Percentiles rank a stretch among this genome's conserved stretches.
These are phyloP conservation scores for Sicus ferrugineus DNA, from an alignment of 2,888 invertebrate species.

Conservation along the genomic window DNA sequence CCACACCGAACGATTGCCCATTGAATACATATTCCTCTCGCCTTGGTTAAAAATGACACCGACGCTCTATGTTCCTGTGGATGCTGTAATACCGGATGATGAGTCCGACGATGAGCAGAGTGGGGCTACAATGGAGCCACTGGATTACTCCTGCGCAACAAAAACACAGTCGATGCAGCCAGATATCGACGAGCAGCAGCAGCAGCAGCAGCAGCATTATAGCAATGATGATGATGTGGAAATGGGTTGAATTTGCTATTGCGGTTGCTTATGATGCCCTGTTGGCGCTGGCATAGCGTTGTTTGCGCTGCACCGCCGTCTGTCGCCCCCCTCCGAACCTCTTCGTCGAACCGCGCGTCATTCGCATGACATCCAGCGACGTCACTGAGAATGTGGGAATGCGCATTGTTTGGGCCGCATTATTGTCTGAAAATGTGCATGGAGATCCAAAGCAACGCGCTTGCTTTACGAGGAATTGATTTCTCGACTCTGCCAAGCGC, in stretches of 20 bases:
- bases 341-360: no score
- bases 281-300: neutral
- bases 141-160: conserved; percentile 50
- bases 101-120: conserved; percentile 42
- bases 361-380: neutral
- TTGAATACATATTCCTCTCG: conserved; percentile 54
- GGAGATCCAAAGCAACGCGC: no score
- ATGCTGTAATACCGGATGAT: conserved; percentile 54
- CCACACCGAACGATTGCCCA: conserved; percentile 55
- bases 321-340: neutral
- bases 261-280: no score
- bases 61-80: conserved; percentile 56
- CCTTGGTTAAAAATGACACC: conserved; percentile 58
- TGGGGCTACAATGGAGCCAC: conserved; percentile 40
- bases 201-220: conserved; percentile 7
- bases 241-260: conserved; percentile 48
- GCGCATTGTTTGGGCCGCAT: no score
- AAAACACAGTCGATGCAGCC: conserved; percentile 41
- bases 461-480: no score
- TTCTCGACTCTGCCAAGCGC: no score
- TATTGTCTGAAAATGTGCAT: no score
- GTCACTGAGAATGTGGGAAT: no score
- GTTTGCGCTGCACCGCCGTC: neutral
- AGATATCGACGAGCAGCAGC: conserved; percentile 30
- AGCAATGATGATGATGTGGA: conserved; percentile 39